These are phyloP conservation scores for Oriolus oriolus DNA, from an alignment of 2,113 vertebrate genomes.

Conservation along the genomic window DNA sequence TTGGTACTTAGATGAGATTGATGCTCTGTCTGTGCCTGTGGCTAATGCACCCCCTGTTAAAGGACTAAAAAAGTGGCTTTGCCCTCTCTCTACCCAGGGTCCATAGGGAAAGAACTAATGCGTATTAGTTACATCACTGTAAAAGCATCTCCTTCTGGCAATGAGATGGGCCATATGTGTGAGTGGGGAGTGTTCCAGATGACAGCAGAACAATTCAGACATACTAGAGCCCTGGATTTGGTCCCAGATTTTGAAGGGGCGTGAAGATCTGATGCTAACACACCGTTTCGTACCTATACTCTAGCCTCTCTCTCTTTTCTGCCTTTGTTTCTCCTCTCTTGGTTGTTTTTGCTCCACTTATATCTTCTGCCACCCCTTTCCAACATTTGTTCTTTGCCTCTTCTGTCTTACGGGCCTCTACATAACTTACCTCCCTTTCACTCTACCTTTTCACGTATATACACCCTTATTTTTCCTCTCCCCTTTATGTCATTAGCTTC, in stretches of 20 bases:
- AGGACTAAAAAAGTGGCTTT: neutral
- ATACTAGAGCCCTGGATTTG: neutral
- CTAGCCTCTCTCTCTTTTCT: neutral
- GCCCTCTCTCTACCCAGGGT: neutral
- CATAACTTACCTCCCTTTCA: neutral
- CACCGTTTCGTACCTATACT: neutral
- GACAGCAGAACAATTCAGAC: constrained; percentile 17
- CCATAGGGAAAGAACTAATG: neutral
- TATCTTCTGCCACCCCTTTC: neutral
- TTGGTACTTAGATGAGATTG: neutral
- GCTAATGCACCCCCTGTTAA: neutral
- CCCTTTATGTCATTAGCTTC: neutral
- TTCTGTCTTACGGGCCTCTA: fast-evolving
- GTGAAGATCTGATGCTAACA: neutral
- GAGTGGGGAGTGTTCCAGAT: neutral
- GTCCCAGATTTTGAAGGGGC: neutral
- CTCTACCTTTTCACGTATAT: neutral
- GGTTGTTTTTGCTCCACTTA: neutral
- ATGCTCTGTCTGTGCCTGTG: neutral
- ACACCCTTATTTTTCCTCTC: neutral
- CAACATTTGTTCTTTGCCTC: neutral
- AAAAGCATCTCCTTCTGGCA: constrained; percentile 11
- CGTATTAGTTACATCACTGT: neutral
- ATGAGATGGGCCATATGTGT: neutral
- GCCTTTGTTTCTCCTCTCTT: neutral